These are phyloP conservation scores for Neosilurus hyrtlii DNA, from an alignment of 2,797 vertebrate genomes.

Conservation along the genomic window DNA sequence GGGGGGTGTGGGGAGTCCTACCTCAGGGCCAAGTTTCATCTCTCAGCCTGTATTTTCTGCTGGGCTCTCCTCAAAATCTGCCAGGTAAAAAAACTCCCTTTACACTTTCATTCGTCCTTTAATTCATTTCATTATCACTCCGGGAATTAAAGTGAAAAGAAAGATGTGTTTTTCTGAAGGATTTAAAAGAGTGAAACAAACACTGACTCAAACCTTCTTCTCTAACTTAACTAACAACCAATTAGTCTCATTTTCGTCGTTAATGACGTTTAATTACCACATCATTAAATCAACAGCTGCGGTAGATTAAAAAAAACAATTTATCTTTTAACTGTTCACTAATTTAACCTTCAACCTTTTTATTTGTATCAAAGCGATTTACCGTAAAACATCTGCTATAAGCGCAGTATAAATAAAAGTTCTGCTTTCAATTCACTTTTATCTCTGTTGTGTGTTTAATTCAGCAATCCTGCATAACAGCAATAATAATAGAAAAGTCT, in stretches of 20 bases:
- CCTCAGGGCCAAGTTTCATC: conserved; percentile 62
- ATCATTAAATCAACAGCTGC: too few relatives aligned
- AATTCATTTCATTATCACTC: too few relatives aligned
- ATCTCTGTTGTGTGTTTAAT: not conserved
- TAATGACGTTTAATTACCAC: not conserved
- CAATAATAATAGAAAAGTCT: not conserved
- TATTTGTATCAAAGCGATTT: not conserved
- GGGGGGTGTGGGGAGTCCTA: conserved; percentile 61
- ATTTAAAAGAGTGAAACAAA: too few relatives aligned
- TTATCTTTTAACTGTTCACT: not conserved
- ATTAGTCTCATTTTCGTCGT: too few relatives aligned
- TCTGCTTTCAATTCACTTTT: too few relatives aligned
- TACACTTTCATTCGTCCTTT: not conserved
- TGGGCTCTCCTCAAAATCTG: conserved; percentile 67
- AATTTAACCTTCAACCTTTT: not conserved
- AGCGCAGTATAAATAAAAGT: too few relatives aligned
- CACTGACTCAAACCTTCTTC: too few relatives aligned
- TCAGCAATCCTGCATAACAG: too few relatives aligned
- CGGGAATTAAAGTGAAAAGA: too few relatives aligned
- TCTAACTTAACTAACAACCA: too few relatives aligned
- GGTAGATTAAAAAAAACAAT: not conserved
- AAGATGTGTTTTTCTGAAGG: too few relatives aligned
- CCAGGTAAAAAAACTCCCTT: conserved; percentile 65
- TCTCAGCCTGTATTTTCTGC: conserved; percentile 60
- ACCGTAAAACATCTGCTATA: not conserved